phyloP scores from a whole-genome alignment of 2,113 vertebrate genomes.

The Grallaria varia region DNA sequence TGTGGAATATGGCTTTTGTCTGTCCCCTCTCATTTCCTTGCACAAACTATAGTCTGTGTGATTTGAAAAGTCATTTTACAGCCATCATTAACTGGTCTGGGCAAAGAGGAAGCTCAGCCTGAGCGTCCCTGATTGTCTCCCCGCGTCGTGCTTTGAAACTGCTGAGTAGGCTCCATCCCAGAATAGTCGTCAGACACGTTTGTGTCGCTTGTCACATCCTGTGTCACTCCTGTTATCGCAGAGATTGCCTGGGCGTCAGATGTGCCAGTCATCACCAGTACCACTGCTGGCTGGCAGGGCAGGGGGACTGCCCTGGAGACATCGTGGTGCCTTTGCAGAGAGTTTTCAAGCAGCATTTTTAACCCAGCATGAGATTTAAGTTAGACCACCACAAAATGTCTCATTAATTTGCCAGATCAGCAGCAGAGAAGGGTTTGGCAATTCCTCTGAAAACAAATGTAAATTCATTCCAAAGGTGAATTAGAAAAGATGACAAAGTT shows the following conservation, averaged over 20 bases:
- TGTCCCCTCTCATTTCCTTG: background rate
- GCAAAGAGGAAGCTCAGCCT: background rate
- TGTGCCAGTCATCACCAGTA: background rate
- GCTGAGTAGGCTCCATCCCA: conserved; percentile 35
- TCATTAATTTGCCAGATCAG: conserved; percentile 5
- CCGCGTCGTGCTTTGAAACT: background rate
- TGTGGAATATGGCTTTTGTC: background rate
- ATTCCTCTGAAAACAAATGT: background rate
- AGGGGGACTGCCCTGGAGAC: background rate
- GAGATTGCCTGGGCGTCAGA: background rate
- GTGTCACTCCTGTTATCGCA: background rate
- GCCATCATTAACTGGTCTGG: background rate
- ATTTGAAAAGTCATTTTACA: background rate
- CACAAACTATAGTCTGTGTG: background rate
- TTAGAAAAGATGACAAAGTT: background rate
- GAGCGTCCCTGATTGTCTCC: background rate
- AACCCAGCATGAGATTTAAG: background rate
- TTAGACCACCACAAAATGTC: background rate
- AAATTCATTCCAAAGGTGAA: background rate
- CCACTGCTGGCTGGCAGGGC: background rate
- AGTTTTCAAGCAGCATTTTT: background rate
- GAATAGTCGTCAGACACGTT: background rate
- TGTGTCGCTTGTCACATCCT: conserved; percentile 1
- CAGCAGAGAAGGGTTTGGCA: background rate
- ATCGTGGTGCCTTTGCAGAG: background rate